These are phyloP conservation scores for Eristalinus sepulchralis DNA, from an alignment of 2,888 invertebrate genomes.

Conservation along the genomic window DNA sequence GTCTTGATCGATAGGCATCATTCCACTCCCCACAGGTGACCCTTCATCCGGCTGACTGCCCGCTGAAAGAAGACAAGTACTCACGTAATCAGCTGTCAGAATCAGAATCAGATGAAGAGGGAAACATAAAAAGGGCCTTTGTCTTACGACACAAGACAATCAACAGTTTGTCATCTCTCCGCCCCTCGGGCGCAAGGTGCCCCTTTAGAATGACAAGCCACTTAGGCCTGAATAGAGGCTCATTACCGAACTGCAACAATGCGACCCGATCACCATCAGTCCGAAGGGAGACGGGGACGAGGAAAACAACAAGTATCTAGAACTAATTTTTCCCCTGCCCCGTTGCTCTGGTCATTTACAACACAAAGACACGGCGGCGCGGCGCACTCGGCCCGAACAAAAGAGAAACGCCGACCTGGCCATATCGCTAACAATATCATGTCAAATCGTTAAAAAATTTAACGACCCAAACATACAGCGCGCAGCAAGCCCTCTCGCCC, in stretches of 20 bases:
- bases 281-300: not conserved
- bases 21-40: too few species aligned
- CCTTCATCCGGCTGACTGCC: not conserved
- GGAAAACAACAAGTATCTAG: not conserved
- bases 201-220: not conserved
- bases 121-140: not conserved
- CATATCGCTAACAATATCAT: slow-evolving; percentile 56
- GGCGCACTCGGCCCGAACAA: not conserved
- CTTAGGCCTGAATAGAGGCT: not conserved
- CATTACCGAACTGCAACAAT: not conserved
- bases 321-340: not conserved
- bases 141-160: not conserved
- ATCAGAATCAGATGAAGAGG: too few species aligned
- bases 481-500: slow-evolving; percentile 16
- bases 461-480: slow-evolving; percentile 56
- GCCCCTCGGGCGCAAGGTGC: not conserved
- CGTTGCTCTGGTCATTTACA: not conserved
- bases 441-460: slow-evolving; percentile 56
- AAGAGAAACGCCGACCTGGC: slow-evolving; percentile 10
- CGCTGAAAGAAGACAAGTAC: not conserved
- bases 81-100: not conserved
- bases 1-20: too few species aligned
- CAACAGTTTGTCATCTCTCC: not conserved
- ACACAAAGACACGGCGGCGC: not conserved
- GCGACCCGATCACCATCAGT: not conserved